Percentiles rank a stretch among this genome's conserved stretches.
Conservation (phyloP, 2,113 vertebrate genomes). For the Pyrgilauda ruficollis region DNA sequence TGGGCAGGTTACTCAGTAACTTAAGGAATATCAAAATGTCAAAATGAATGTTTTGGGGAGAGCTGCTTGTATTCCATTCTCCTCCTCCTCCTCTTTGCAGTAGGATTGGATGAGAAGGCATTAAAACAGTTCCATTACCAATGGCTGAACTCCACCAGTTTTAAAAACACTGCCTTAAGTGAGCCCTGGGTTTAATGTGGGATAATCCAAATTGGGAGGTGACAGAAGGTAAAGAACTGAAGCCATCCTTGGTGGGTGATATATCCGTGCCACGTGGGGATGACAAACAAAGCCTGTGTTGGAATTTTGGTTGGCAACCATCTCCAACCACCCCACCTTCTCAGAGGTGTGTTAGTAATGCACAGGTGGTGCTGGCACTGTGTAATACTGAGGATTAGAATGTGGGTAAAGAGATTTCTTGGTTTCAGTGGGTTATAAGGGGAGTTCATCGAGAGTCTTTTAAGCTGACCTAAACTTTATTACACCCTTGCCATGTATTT, state of each 20-base stretch:
- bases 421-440: not conserved
- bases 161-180: not conserved
- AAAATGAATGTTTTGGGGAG: not conserved
- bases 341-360: not conserved
- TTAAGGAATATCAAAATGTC: not conserved
- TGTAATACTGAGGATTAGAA: not conserved
- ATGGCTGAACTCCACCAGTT: not conserved
- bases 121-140: not conserved
- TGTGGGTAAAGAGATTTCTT: not conserved
- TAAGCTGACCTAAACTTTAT: not conserved
- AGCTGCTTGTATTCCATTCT: not conserved
- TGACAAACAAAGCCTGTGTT: not conserved
- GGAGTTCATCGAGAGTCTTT: not conserved
- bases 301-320: constrained; percentile 5
- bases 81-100: not conserved
- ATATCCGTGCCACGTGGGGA: not conserved
- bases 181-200: not conserved
- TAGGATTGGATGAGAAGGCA: not conserved
- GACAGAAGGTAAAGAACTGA: not conserved
- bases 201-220: not conserved
- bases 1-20: not conserved
- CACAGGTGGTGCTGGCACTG: not conserved
- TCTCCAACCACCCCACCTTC: not conserved
- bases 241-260: not conserved
- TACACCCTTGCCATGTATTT: not conserved